These are phyloP conservation scores for Nymphicus hollandicus DNA, from an alignment of 2,113 vertebrate species.

Conservation along the genomic window DNA sequence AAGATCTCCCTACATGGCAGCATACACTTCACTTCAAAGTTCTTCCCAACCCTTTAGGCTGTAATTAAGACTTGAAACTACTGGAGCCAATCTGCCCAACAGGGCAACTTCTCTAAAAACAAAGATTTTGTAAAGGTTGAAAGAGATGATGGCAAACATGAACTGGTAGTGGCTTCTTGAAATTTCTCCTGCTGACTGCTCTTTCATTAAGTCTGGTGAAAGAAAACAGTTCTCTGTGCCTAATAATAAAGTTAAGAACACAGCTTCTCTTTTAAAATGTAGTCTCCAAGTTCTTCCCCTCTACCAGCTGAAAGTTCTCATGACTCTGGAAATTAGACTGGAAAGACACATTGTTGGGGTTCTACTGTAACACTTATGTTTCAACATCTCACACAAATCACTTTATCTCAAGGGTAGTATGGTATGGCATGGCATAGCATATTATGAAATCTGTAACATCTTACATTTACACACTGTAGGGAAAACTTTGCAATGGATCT, in stretches of 20 bases:
- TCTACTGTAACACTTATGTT: not conserved
- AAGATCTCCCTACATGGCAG: not conserved
- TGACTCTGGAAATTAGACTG: not conserved
- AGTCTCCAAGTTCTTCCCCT: not conserved
- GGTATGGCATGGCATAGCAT: not conserved
- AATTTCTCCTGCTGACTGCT: conserved; percentile 2
- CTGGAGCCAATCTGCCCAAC: conserved; percentile 41
- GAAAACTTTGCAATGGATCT: not conserved
- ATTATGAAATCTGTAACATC: not conserved
- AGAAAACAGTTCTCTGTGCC: not conserved
- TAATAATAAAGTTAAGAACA: not conserved
- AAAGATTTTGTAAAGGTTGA: conserved; percentile 11
- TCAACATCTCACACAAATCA: not conserved
- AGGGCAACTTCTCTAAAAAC: conserved; percentile 28
- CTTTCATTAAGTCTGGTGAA: not conserved
- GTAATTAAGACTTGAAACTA: conserved; percentile 34
- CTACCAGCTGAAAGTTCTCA: not conserved
- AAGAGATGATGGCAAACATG: conserved; percentile 26
- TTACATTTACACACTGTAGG: not conserved
- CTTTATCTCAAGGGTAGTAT: not conserved
- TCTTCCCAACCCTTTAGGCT: conserved; percentile 3
- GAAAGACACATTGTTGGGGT: not conserved
- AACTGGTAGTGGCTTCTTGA: conserved; percentile 24
- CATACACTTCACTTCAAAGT: conserved; percentile 27
- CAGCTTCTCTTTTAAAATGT: not conserved